Base-by-base conservation (phyloP, 2,888 invertebrate genomes). In the Lutraria lutraria region DNA sequence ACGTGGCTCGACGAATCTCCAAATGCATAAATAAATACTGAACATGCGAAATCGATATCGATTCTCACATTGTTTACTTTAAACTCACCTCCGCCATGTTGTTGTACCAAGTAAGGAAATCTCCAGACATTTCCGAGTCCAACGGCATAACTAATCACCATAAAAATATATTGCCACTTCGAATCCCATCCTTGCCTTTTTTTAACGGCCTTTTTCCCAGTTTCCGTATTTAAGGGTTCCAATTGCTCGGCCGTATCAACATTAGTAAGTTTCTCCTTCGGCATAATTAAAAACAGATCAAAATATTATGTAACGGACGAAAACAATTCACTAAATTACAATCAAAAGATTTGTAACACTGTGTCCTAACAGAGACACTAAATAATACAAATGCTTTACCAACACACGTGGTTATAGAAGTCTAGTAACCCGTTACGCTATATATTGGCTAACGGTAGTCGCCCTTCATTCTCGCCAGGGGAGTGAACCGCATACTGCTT, bases 111-210 rank as follows among this genome's bases (percentile, higher is more conserved):
- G 84, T 95, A 95, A 0, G 95, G 95, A 79, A 95, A 95, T 68
- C 95, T 89, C 95, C 95, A 95, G 0, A 95, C 94, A 89, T 95
- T 95, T 54, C 95, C 95, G 10, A 95, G 93, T 54, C 95, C 95
- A 25, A 95, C 95, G 29, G 95, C 95, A 86, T 95, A 95, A n/a
- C 94, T 94, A 72, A 95, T 94, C 76, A 95, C 95, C 95, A 95
- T 95, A 76, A 94, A 95, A 88, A 95, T 94, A 87, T 95, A 95
- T 88, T 95, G 95, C 85, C 95, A 88, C 89, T 95, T 95, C 52
- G 93, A 93, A 90, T 95, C 94, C 94, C 94, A 95, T 25, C 63
- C 92, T 80, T 92, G 92, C 2, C 92, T 85, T 53, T 92, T 91
- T 83, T 92, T 92, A n/a, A 91, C 13, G 19, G 91, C 88, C 72